Percentiles rank a stretch among this genome's conserved stretches.
Conservation (phyloP, 2,888 invertebrate species). For the Hypolimnas misippus region DNA sequence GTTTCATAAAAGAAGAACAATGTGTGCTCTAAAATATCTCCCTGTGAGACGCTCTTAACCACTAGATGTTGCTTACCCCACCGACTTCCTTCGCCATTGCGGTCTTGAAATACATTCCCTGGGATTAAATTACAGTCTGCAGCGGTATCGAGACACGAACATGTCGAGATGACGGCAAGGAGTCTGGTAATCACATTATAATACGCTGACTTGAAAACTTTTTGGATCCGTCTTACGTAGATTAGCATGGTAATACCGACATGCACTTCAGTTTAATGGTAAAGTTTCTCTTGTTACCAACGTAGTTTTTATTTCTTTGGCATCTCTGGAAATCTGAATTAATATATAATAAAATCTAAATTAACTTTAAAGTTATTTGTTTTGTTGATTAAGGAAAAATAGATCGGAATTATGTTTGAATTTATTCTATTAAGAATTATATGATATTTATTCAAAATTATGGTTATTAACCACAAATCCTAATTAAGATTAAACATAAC, state of each 20-base stretch:
- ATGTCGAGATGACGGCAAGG: conserved; percentile 45
- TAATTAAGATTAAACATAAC: conserved; percentile 7
- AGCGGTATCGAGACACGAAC: conserved; percentile 44
- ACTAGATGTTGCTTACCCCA: conserved; percentile 52
- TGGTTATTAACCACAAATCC: not conserved
- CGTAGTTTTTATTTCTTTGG: not conserved
- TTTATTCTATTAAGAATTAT: conserved; percentile 4
- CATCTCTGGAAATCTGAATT: not conserved
- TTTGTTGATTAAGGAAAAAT: not conserved
- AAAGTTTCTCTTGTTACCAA: not conserved
- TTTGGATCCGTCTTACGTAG: conserved; percentile 20
- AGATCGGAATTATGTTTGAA: no score
- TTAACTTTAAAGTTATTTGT: not conserved
- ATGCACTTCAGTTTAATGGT: conserved; percentile 4
- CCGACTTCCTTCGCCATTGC: conserved; percentile 62
- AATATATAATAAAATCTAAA: not conserved
- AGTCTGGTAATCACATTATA: conserved; percentile 47
- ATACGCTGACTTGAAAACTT: conserved; percentile 37
- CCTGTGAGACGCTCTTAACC: conserved; percentile 58
- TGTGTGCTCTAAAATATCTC: conserved; percentile 54
- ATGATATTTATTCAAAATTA: not conserved
- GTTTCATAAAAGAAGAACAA: conserved; percentile 45
- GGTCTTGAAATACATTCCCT: conserved; percentile 66
- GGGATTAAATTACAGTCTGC: conserved; percentile 66
- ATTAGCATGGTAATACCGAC: conserved; percentile 20